phyloP scores from a whole-genome alignment of 2,113 vertebrate genomes.

The Neoarius graeffei region DNA sequence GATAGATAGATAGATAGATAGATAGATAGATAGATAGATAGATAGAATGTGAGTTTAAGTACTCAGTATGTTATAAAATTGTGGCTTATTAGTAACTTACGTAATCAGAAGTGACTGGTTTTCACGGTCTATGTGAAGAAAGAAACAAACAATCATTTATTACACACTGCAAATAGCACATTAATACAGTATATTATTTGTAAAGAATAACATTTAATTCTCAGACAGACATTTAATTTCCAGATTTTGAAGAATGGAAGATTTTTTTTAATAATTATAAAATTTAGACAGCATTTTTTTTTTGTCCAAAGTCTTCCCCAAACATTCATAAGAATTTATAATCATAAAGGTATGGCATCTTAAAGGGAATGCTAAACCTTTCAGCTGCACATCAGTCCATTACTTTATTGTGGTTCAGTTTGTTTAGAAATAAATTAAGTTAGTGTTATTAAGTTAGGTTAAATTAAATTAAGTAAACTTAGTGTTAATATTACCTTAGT shows the following conservation, averaged over 20 bases:
- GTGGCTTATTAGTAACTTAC: constrained; percentile 67
- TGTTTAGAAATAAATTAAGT: neutral
- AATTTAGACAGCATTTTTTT: neutral
- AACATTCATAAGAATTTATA: neutral
- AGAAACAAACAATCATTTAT: neutral
- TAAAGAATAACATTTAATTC: neutral
- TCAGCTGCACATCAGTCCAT: neutral
- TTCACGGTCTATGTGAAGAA: constrained; percentile 79
- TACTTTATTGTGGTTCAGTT: neutral
- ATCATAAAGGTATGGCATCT: neutral
- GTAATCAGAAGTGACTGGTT: constrained; percentile 94
- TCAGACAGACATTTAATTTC: neutral
- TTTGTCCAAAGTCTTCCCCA: neutral
- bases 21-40: too few species aligned
- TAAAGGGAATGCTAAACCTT: neutral
- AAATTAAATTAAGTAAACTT: neutral
- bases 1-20: too few species aligned
- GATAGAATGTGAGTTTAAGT: neutral
- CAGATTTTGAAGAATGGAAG: too few species aligned
- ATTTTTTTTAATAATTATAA: neutral
- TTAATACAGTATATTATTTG: neutral
- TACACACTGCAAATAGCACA: constrained; percentile 4
- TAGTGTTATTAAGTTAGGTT: neutral
- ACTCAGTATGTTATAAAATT: neutral
- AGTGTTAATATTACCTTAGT: neutral